Evolutionary conservation across 2,797 vertebrate genomes (phyloP).

Genomic region (Oreochromis grahami): DNA sequence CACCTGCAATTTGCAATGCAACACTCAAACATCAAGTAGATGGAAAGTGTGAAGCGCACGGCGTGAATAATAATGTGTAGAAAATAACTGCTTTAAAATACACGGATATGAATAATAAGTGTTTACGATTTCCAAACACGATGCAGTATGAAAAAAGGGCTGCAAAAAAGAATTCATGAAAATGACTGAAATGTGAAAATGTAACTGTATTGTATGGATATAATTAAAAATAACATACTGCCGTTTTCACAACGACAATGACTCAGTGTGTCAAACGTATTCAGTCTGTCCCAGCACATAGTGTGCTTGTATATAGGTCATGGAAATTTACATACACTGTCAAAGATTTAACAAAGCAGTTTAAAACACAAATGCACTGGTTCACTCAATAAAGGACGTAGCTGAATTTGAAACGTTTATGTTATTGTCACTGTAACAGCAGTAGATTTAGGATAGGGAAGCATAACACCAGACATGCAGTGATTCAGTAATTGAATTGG

Average conservation of each 20-base stretch:
- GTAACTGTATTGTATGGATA: not conserved
- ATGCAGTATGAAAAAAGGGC: not conserved
- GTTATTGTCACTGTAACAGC: not conserved
- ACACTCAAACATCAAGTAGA: not conserved
- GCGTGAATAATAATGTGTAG: constrained; percentile 2
- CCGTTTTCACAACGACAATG: not conserved
- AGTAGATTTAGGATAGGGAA: not conserved
- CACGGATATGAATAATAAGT: not conserved
- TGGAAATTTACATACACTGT: not conserved
- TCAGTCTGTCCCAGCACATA: not conserved
- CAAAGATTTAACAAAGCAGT: not conserved
- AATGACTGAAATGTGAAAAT: not conserved
- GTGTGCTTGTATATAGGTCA: not conserved
- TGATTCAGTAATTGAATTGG: not conserved
- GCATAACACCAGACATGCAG: not conserved
- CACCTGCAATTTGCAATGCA: constrained; percentile 14
- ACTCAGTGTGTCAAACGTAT: not conserved
- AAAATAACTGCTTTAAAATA: not conserved
- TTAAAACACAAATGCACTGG: not conserved
- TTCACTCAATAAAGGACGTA: not conserved
- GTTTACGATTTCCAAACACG: not conserved
- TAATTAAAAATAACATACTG: not conserved
- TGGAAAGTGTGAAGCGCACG: constrained; percentile 4
- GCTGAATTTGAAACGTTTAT: not conserved
- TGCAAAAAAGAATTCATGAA: not conserved